Evolutionary conservation across 2,113 vertebrate species (phyloP), one percentile per base, ranked within the genome.

Genomic region (Archocentrus centrarchus): DNA sequence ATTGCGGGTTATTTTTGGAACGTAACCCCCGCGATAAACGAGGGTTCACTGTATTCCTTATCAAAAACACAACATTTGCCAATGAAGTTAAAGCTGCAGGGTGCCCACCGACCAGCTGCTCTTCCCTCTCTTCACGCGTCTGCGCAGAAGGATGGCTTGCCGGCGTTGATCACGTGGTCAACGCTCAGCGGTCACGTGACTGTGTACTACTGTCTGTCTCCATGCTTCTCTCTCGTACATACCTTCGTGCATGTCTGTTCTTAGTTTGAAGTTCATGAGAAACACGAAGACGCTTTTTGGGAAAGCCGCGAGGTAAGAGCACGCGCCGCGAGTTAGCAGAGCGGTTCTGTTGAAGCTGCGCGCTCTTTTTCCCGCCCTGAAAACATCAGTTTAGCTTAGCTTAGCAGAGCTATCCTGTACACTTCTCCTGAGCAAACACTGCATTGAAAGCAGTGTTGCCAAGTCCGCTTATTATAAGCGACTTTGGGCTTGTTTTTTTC

Each of bases 371-470:
- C 1, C 18, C 20, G 66, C 27, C 27, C 10, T 18, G 41, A 4
- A 24, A 30, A 39, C 59, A 2, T 80, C 84, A 88, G 75, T 53
- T 22, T 61, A 79, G 66, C 78, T 35, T 83, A 80, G 81, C 75
- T 44, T 83, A 75, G 77, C 35, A 17, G 2, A n/a, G 18, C 24
- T 44, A 53, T 6, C 44, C 44, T 73, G 66, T 20, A 53, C 27
- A 20, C 3, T 13, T 24, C 18, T 20, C 24, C 66, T 32, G 4
- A 73, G 24, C 17, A 73, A 13, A 53, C 24, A 2, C 10, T 35
- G 35, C 7, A 30, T 32, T 55, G 55, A 60, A 60, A 37, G 37
- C 58, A n/a, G 22, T 22, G 22, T 22, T 22, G 22, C 22, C 22
- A 22, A 22, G 22, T 22, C 22, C 22, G 22, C 22, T 22, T 22